These are phyloP conservation scores for Lithobates sylvaticus DNA, from an alignment of 2,797 vertebrate species.

Conservation along the genomic window DNA sequence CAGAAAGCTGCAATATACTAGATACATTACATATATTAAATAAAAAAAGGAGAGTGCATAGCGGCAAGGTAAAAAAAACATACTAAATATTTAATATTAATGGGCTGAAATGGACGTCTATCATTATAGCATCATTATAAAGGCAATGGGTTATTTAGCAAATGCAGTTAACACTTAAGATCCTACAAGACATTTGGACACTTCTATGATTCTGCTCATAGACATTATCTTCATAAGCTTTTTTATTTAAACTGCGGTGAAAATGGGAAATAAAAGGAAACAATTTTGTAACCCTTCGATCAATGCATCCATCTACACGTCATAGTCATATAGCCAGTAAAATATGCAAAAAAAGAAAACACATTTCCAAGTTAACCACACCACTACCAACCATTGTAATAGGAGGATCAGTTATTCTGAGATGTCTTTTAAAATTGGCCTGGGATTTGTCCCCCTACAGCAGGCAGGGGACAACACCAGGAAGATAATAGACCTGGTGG, in stretches of 20 bases:
- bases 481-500: no score
- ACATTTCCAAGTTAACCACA: no score
- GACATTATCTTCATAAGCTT: no score
- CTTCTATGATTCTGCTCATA: no score
- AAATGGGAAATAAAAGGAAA: not conserved
- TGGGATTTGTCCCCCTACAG: no score
- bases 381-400: no score
- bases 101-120: conserved; percentile 28
- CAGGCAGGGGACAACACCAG: no score
- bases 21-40: conserved; percentile 18
- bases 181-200: not conserved
- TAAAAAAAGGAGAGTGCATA: conserved; percentile 4
- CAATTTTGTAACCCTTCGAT: not conserved
- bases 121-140: conserved; percentile 7
- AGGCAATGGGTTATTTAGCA: conserved; percentile 23
- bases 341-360: no score
- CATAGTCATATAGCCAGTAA: no score
- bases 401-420: no score
- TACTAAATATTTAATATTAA: conserved; percentile 54
- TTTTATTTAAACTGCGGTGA: not conserved
- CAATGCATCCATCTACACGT: no score
- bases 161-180: conserved; percentile 24
- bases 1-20: not conserved
- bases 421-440: no score
- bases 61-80: conserved; percentile 31